Evolutionary conservation across 2,113 vertebrate genomes (phyloP).

Genomic region (Typhlomys cinereus): DNA sequence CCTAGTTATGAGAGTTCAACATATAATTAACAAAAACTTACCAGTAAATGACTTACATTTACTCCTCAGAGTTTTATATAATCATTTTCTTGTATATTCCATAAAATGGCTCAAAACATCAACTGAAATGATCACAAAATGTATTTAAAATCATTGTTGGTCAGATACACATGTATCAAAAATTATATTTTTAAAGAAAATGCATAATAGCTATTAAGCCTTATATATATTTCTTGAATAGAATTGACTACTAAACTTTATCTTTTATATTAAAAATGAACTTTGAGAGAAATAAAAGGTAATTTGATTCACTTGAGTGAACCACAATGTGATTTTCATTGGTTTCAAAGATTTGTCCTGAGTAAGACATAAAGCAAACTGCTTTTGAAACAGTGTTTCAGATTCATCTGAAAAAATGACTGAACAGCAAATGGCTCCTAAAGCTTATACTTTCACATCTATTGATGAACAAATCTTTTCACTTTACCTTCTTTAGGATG

Average conservation of each 20-base stretch:
- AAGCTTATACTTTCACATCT: neutral
- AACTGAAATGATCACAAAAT: constrained; percentile 36
- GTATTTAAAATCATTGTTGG: constrained; percentile 7
- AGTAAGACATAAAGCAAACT: constrained; percentile 71
- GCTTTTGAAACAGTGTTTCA: constrained; percentile 62
- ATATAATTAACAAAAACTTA: constrained; percentile 2
- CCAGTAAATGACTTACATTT: neutral
- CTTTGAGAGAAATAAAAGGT: constrained; percentile 76
- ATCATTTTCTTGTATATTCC: neutral
- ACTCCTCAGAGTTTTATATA: neutral
- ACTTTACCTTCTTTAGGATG: neutral
- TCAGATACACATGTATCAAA: constrained; percentile 28
- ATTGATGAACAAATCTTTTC: neutral
- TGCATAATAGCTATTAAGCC: neutral
- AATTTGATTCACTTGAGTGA: constrained; percentile 77
- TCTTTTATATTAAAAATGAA: constrained; percentile 74
- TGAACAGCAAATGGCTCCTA: neutral
- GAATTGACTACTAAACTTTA: constrained; percentile 62
- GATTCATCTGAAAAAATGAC: neutral
- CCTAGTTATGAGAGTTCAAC: constrained; percentile 18
- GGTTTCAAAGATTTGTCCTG: constrained; percentile 79
- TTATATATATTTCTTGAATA: constrained; percentile 55
- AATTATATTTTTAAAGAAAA: constrained; percentile 18
- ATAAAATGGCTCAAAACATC: constrained; percentile 32
- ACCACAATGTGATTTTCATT: constrained; percentile 73